These are phyloP conservation scores for Typhlichthys eigenmanni DNA, from an alignment of 2,797 vertebrate genomes.

Conservation along the genomic window DNA sequence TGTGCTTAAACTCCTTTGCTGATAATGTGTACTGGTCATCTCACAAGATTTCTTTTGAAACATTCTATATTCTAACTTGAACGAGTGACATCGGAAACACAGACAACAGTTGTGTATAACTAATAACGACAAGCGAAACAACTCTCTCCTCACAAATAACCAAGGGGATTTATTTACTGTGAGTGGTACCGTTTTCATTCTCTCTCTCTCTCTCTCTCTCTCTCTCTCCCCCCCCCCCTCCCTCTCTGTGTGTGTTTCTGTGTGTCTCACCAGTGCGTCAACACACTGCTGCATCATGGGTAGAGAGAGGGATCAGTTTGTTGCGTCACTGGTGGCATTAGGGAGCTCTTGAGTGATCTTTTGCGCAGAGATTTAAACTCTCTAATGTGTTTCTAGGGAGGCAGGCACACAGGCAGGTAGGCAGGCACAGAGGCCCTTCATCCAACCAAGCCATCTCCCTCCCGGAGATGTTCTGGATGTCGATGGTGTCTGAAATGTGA, in stretches of 20 bases:
- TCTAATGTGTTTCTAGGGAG: constrained; percentile 65
- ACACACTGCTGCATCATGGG: constrained; percentile 24
- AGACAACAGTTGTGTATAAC: constrained; percentile 23
- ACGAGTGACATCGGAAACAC: constrained; percentile 42
- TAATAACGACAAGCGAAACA: background rate
- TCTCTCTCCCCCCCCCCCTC: constrained; percentile 14
- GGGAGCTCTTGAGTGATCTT: constrained; percentile 63
- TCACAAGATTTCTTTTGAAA: background rate
- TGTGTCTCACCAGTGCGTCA: constrained; percentile 27
- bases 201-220: constrained; percentile 12
- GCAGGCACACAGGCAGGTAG: constrained; percentile 48
- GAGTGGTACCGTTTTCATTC: constrained; percentile 31
- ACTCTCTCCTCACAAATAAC: constrained; percentile 15
- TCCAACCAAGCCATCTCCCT: constrained; percentile 19
- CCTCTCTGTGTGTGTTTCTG: constrained; percentile 26
- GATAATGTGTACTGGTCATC: constrained; percentile 5
- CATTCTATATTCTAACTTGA: constrained; percentile 6
- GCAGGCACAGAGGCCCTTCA: constrained; percentile 45
- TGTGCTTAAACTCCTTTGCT: background rate
- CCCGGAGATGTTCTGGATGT: constrained; percentile 45
- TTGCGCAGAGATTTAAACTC: constrained; percentile 67
- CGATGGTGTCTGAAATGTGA: constrained; percentile 60
- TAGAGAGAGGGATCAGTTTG: constrained; percentile 40
- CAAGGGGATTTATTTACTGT: constrained; percentile 37
- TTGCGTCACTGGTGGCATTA: constrained; percentile 49